phyloP scores from a whole-genome alignment of 2,888 invertebrate species.

The Lycia hirtaria region DNA sequence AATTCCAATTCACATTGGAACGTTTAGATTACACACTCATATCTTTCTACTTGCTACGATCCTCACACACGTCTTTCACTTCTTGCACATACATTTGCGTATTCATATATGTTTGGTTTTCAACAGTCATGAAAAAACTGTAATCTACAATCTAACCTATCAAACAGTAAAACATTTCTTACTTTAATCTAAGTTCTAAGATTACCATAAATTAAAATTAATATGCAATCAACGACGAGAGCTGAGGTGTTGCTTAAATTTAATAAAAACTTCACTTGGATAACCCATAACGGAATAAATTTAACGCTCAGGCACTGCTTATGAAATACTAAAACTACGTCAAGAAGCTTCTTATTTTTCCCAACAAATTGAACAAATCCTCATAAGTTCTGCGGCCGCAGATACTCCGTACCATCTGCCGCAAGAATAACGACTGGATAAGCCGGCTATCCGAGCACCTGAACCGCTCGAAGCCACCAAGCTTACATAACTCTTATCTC shows the following conservation, averaged over 20 bases:
- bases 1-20: too few relatives aligned
- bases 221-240: not conserved
- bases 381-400: constrained; percentile 52
- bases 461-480: constrained; percentile 50
- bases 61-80: too few relatives aligned
- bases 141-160: too few relatives aligned
- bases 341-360: constrained; percentile 36
- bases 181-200: too few relatives aligned
- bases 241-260: constrained; percentile 28
- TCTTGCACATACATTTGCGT: too few relatives aligned
- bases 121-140: too few relatives aligned
- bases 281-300: too few relatives aligned
- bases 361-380: constrained; percentile 54
- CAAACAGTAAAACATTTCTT: too few relatives aligned
- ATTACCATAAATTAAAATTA: too few relatives aligned
- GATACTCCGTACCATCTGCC: constrained; percentile 62
- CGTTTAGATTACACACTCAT: too few relatives aligned
- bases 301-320: constrained; percentile 26
- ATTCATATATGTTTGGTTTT: too few relatives aligned
- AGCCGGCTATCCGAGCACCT: constrained; percentile 69
- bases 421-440: constrained; percentile 71
- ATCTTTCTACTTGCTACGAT: too few relatives aligned
- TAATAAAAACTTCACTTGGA: not conserved
- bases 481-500: constrained; percentile 50
- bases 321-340: constrained; percentile 17